Conservation (phyloP, 1,140 invertebrate genomes). For the Drosophila kikkawai region DNA sequence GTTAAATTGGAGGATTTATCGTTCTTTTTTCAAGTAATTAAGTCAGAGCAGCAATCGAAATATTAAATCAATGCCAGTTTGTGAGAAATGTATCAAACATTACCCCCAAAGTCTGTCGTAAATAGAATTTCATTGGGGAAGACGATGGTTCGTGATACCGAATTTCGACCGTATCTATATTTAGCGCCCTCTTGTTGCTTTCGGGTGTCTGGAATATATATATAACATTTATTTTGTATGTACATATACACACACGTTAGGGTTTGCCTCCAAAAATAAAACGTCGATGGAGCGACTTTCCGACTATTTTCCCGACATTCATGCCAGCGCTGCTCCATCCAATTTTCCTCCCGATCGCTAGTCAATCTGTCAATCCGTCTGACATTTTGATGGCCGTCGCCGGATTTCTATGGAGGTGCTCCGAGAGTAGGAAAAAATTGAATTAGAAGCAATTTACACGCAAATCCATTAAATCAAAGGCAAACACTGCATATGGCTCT, state of each 20-base stretch:
- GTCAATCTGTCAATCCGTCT: constrained; percentile 64
- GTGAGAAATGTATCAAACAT: too few relatives aligned
- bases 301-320: not conserved
- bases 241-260: constrained; percentile 13
- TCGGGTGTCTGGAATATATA: constrained; percentile 43
- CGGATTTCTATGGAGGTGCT: constrained; percentile 36
- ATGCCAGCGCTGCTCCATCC: constrained; percentile 3
- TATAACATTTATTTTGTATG: constrained; percentile 7
- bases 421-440: constrained; percentile 30
- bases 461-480: constrained; percentile 56
- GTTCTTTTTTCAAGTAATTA: not conserved
- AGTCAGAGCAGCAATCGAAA: too few relatives aligned
- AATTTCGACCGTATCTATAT: constrained; percentile 35
- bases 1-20: not conserved
- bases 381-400: constrained; percentile 71
- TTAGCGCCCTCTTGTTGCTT: constrained; percentile 7
- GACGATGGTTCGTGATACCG: constrained; percentile 12
- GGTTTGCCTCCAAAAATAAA: constrained; percentile 47
- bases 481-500: constrained; percentile 40
- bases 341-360: constrained; percentile 48
- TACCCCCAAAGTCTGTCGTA: not conserved
- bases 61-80: not conserved
- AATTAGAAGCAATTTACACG: constrained; percentile 71
- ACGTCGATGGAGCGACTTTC: constrained; percentile 24
- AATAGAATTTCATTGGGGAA: constrained; percentile 8